These are phyloP conservation scores for Cyrtonyx montezumae DNA, from an alignment of 2,113 vertebrate genomes.

Conservation along the genomic window DNA sequence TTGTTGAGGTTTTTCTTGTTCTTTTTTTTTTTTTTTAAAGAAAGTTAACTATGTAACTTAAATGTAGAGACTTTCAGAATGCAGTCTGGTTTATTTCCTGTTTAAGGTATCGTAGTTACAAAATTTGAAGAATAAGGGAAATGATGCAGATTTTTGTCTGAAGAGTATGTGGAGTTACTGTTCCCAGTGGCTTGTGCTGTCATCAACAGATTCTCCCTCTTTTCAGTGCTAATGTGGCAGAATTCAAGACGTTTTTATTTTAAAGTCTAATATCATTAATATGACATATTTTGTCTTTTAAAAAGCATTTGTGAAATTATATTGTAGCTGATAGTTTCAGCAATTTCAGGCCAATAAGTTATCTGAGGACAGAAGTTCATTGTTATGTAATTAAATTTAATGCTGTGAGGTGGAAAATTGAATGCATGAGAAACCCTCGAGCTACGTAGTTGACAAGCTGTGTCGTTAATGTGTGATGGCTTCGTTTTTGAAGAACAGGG, in stretches of 20 bases:
- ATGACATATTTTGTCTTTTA: background rate
- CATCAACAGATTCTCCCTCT: background rate
- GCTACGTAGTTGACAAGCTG: background rate
- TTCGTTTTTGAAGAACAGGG: conserved; percentile 33
- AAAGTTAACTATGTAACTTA: background rate
- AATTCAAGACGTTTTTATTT: background rate
- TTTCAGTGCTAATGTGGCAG: background rate
- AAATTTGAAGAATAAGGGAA: background rate
- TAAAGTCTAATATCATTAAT: background rate
- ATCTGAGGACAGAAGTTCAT: background rate
- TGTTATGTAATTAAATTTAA: conserved; percentile 36
- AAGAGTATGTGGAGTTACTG: background rate
- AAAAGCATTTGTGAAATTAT: background rate
- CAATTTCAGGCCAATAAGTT: background rate
- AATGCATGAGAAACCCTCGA: background rate
- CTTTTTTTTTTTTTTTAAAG: background rate
- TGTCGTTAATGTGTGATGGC: background rate
- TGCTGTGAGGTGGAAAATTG: conserved; percentile 19
- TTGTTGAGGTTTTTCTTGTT: background rate
- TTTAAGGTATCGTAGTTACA: background rate
- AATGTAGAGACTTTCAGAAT: background rate
- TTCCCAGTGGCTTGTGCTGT: background rate
- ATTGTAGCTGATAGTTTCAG: background rate
- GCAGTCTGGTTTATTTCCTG: background rate
- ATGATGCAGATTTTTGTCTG: background rate